These are phyloP conservation scores for Cheiracanthium punctorium DNA, from an alignment of 2,888 invertebrate genomes.

Conservation along the genomic window DNA sequence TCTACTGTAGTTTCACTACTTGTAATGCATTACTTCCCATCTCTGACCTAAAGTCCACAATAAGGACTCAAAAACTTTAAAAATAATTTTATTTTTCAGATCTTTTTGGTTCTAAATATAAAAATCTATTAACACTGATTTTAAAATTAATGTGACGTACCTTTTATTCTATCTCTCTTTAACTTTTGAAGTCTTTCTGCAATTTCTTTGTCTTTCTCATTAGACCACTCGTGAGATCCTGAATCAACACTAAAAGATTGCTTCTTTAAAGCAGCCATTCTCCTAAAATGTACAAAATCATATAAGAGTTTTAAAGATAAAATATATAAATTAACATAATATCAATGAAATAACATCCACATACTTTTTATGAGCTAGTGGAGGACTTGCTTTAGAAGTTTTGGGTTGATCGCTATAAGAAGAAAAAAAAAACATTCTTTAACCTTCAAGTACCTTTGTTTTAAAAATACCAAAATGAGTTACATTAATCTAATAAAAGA, in stretches of 20 bases:
- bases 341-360: neutral
- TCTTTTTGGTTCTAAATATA: too few relatives aligned
- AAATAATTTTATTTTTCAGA: too few relatives aligned
- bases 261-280: slow-evolving; percentile 46
- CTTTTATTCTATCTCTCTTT: slow-evolving; percentile 51
- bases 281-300: slow-evolving; percentile 17
- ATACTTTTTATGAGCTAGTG: slow-evolving; percentile 62
- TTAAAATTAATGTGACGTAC: slow-evolving; percentile 16
- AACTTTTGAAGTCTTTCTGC: slow-evolving; percentile 52
- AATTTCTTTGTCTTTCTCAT: slow-evolving; percentile 59
- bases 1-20: too few relatives aligned
- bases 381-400: slow-evolving; percentile 29
- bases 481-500: neutral
- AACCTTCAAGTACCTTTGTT: too few relatives aligned
- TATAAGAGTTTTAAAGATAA: neutral
- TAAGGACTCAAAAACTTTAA: too few relatives aligned
- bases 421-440: slow-evolving; percentile 13
- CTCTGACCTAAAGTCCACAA: too few relatives aligned
- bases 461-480: neutral
- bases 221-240: slow-evolving; percentile 7
- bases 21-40: too few relatives aligned
- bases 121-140: too few relatives aligned
- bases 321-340: neutral
- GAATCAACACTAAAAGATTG: slow-evolving; percentile 57
- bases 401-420: neutral